Conservation (phyloP, 2,888 invertebrate species). For the Romanomermis culicivorax region DNA sequence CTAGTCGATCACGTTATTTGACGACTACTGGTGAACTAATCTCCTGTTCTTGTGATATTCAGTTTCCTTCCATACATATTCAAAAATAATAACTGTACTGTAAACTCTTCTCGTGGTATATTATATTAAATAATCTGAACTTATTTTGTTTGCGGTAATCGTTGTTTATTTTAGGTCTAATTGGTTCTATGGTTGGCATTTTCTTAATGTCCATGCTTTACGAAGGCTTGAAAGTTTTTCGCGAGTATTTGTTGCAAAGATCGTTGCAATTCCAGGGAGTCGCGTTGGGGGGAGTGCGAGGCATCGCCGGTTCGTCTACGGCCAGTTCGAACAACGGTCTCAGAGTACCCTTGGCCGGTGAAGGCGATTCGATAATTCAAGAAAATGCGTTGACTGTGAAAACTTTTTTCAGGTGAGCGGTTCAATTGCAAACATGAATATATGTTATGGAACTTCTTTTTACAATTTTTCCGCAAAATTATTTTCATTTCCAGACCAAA, state of each 20-base stretch:
- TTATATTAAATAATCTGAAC: too few relatives aligned
- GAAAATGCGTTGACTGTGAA: background rate
- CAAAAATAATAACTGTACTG: too few relatives aligned
- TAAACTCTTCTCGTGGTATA: too few relatives aligned
- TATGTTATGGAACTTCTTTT: background rate
- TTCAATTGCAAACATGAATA: background rate
- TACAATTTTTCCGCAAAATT: background rate
- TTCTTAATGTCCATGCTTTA: slow-evolving; percentile 71
- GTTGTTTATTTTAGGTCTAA: slow-evolving; percentile 37
- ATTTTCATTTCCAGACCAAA: background rate
- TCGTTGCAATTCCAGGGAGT: background rate
- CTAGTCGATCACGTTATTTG: too few relatives aligned
- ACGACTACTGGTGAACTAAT: too few relatives aligned
- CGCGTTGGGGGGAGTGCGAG: too few relatives aligned
- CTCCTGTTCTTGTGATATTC: too few relatives aligned
- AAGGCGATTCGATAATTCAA: background rate
- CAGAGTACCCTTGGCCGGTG: background rate
- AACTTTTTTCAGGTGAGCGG: background rate
- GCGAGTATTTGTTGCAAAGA: slow-evolving; percentile 41
- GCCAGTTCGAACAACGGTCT: background rate
- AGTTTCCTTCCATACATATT: too few relatives aligned
- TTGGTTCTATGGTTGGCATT: slow-evolving; percentile 70
- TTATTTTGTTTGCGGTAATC: too few relatives aligned
- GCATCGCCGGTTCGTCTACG: too few relatives aligned
- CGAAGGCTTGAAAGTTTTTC: slow-evolving; percentile 80